These are phyloP conservation scores for Megaceryle alcyon DNA, from an alignment of 2,797 vertebrate genomes.

Conservation along the genomic window DNA sequence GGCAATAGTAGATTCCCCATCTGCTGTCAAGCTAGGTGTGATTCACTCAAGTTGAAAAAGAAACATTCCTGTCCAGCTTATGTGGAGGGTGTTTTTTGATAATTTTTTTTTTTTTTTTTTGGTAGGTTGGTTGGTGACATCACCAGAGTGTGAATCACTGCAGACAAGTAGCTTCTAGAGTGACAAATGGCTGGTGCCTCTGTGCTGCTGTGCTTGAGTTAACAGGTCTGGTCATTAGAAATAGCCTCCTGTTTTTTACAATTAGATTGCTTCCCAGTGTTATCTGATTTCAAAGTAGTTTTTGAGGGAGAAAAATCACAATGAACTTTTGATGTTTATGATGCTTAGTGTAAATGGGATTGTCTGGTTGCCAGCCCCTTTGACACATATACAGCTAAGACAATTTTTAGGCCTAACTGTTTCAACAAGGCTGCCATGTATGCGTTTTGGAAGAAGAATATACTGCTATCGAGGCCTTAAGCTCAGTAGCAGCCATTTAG, in stretches of 20 bases:
- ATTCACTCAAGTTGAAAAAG: conserved; percentile 53
- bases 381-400: not conserved
- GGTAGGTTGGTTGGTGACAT: not conserved
- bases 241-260: not conserved
- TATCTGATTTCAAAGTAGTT: not conserved
- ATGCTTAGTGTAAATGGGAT: not conserved
- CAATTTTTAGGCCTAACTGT: not conserved
- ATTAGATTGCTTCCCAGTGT: not conserved
- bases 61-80: not conserved
- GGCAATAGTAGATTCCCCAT: conserved; percentile 1
- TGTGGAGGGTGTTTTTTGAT: not conserved
- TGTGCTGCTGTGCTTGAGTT: not conserved
- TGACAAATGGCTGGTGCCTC: not conserved
- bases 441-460: not conserved
- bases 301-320: not conserved
- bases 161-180: not conserved
- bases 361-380: not conserved
- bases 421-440: not conserved
- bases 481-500: not conserved
- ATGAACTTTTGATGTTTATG: not conserved
- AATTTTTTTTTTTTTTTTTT: not conserved
- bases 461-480: not conserved
- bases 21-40: conserved; percentile 37
- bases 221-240: not conserved
- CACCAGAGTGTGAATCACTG: not conserved